Base-by-base conservation (phyloP, 2,888 invertebrate species). In the Sinhomidia bicolor region DNA sequence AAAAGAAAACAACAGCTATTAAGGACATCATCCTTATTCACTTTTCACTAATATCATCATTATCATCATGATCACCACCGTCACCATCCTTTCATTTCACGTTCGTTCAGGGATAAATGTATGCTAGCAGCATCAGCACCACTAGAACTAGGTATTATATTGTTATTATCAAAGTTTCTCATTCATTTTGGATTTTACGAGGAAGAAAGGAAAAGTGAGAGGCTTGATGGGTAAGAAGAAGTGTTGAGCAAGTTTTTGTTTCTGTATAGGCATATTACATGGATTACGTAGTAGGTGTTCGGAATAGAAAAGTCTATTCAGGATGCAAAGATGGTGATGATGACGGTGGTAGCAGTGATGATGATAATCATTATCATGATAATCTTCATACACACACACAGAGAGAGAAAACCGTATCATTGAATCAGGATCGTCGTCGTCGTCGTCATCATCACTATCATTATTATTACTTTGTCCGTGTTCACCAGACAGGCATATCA, bases 391-490 rank as follows among this genome's bases (percentile, higher is more conserved):
- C 12, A 71, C 23, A 68, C 12, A 44, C 41, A 71, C 20, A 68
- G 6, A 20, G 17, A n/a, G n/a, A n/a, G n/a, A n/a, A n/a, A n/a
- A n/a, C n/a, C 41, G 41, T 80, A 80, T 80, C 80, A 80, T 32
- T 80, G 60, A 29, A 65, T 57, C 57, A 57, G 60, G n/a, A n/a
- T n/a, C n/a, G n/a, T n/a, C n/a, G n/a, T n/a, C n/a, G n/a, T n/a
- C n/a, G n/a, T n/a, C n/a, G n/a, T n/a, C n/a, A n/a, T n/a, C n/a
- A n/a, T n/a, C n/a, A n/a, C n/a, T 32, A 80, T 80, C 60, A 80
- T 80, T 60, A 80, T 80, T 51, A 78, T 60, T 79, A 60, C 26
- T 78, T 80, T n/a, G n/a, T n/a, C n/a, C n/a, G n/a, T 60, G 20
- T 60, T 60, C 41, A 17, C 17, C 20, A 41, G 41, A 60, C 60